These are phyloP conservation scores for Ptilodon capucinus DNA, from an alignment of 2,888 invertebrate genomes.

Conservation along the genomic window DNA sequence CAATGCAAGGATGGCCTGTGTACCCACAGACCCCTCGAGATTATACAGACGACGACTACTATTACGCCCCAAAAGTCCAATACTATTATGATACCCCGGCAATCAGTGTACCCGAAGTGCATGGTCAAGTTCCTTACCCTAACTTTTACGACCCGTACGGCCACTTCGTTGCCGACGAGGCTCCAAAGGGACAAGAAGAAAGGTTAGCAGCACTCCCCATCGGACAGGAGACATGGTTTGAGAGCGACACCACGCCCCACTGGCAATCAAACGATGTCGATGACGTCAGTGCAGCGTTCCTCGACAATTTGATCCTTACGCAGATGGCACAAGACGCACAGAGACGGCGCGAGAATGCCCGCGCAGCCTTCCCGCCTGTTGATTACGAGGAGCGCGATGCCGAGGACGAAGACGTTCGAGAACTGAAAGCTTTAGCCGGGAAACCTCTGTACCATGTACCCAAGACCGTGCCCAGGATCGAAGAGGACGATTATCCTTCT, in stretches of 20 bases:
- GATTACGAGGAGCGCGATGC: conserved; percentile 68
- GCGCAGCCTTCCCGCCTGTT: conserved; percentile 67
- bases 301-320: conserved; percentile 85
- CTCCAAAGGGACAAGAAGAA: conserved; percentile 84
- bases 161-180: conserved; percentile 80
- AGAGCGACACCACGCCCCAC: conserved; percentile 74
- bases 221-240: conserved; percentile 86
- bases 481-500: conserved; percentile 72
- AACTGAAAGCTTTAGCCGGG: conserved; percentile 84
- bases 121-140: conserved; percentile 69
- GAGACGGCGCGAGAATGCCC: conserved; percentile 72
- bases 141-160: conserved; percentile 76
- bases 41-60: conserved; percentile 81
- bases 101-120: conserved; percentile 62
- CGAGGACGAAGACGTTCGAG: conserved; percentile 86
- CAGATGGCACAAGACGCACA: conserved; percentile 85
- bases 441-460: conserved; percentile 78
- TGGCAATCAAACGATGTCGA: conserved; percentile 72
- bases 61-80: conserved; percentile 78
- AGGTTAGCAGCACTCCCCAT: conserved; percentile 84
- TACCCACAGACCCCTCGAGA: conserved; percentile 79
- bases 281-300: conserved; percentile 84
- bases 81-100: conserved; percentile 71
- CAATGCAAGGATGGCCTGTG: conserved; percentile 71
- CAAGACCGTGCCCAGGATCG: conserved; percentile 66